Conservation (phyloP, 2,888 invertebrate species). For the Phengaris alcon region DNA sequence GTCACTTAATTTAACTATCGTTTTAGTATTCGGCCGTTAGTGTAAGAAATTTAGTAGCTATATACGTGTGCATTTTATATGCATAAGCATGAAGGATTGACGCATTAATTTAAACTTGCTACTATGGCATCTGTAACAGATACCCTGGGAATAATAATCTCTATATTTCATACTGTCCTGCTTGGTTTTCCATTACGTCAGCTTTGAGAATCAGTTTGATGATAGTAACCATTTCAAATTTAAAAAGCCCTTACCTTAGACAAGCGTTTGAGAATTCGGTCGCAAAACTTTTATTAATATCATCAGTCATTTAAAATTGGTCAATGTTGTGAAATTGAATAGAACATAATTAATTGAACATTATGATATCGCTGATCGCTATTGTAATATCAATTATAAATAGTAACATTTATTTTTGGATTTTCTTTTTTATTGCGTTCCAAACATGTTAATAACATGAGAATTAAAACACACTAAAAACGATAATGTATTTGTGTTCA, state of each 20-base stretch:
- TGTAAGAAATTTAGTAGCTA: no score
- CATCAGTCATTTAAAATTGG: neutral
- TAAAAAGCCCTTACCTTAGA: no score
- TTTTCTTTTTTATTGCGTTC: no score
- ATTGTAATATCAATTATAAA: neutral
- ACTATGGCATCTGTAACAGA: neutral
- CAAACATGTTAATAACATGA: no score
- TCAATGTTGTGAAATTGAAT: neutral
- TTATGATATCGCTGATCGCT: neutral
- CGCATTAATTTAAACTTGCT: constrained; percentile 3
- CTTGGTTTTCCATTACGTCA: neutral
- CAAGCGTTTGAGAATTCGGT: no score
- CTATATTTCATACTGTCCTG: constrained; percentile 1
- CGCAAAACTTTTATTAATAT: neutral
- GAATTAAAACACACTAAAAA: no score
- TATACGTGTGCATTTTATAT: neutral
- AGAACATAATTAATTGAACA: neutral
- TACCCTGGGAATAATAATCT: constrained; percentile 9
- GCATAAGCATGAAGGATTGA: neutral
- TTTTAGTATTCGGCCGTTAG: no score
- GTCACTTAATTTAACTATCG: no score
- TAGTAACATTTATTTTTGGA: no score
- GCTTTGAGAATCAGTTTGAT: neutral
- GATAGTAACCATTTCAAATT: neutral
- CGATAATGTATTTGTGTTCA: no score